Percentiles rank a stretch among this genome's conserved stretches.
These are phyloP conservation scores for Megalurothrips usitatus DNA, from an alignment of 2,888 invertebrate species.

Conservation along the genomic window DNA sequence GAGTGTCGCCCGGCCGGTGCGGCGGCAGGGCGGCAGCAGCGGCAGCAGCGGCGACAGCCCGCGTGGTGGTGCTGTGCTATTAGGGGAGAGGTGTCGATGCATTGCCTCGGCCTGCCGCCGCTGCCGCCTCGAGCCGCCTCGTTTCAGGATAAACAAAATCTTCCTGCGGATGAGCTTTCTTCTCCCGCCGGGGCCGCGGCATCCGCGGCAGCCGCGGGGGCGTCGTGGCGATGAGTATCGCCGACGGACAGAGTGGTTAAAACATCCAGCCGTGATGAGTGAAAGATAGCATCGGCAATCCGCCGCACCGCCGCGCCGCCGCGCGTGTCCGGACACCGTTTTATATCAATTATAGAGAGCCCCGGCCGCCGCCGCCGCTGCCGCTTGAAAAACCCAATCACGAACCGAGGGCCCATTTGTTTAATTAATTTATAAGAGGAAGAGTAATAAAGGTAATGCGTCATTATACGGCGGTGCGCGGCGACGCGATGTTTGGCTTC, in stretches of 20 bases:
- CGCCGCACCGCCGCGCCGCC: not conserved
- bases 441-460: not conserved
- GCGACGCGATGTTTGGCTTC: not conserved
- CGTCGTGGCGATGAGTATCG: not conserved
- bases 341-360: conserved; percentile 16
- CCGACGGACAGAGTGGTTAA: not conserved
- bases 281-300: conserved; percentile 20
- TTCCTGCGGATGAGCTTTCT: not conserved
- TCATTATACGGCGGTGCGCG: not conserved
- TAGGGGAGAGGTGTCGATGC: not conserved
- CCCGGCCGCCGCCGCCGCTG: not conserved
- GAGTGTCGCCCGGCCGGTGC: not conserved
- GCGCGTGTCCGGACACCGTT: not conserved
- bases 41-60: not conserved
- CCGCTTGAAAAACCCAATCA: not conserved
- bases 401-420: not conserved
- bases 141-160: too few relatives aligned
- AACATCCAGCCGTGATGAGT: conserved; percentile 20
- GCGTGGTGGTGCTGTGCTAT: not conserved
- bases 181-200: not conserved
- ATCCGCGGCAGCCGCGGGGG: not conserved
- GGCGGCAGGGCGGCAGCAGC: not conserved
- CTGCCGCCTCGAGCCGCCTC: not conserved
- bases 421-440: conserved; percentile 4
- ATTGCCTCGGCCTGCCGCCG: not conserved